Evolutionary conservation across 2,888 invertebrate genomes (phyloP), one percentile per base, ranked within the genome.

Genomic region (Oxytorus armatus): DNA sequence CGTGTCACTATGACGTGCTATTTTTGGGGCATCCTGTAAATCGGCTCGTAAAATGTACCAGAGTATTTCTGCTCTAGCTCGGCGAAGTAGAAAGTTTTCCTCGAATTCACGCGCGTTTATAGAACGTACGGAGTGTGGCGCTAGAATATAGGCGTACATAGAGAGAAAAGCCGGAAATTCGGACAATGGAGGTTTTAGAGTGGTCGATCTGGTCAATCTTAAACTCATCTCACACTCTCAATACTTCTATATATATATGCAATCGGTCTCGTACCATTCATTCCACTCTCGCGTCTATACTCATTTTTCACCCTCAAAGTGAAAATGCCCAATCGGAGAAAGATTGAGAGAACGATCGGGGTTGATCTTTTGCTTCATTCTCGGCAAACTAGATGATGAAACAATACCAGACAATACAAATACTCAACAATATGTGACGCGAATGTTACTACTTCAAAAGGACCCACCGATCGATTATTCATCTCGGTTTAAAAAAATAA

Each of bases 281-380:
- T 63, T 36, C 21, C 63, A 44, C 51, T 51, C 49, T 73, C 36
- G 25, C n/a, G 25, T 47, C 68, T 42, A 7, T 36, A 25, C 55
- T 33, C 47, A 8, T n/a, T 44, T 33, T 61, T 53, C 51, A n/a
- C 14, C 59, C 0, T 14, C 18, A 18, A 47, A 44, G 18, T 8
- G 44, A 25, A 47, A 63, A 36, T 63, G n/a, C 61, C 78, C 55
- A 36, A 16, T 65, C 36, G 18, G n/a, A 16, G 21, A 29, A 16
- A n/a, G 44, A 21, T 10, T 7, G 47, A 57, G 14, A 36, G 55
- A 51, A 63, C 47, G 36, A 47, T 33, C n/a, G n/a, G n/a, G n/a
- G n/a, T n/a, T 75, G 69, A 75, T 69, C 69, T 69, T 74, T 72
- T 14, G 75, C 63, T 68, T 44, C 39, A 69, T 78, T 68, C 44